These are phyloP conservation scores for Promerops cafer DNA, from an alignment of 2,113 vertebrate genomes.

Conservation along the genomic window DNA sequence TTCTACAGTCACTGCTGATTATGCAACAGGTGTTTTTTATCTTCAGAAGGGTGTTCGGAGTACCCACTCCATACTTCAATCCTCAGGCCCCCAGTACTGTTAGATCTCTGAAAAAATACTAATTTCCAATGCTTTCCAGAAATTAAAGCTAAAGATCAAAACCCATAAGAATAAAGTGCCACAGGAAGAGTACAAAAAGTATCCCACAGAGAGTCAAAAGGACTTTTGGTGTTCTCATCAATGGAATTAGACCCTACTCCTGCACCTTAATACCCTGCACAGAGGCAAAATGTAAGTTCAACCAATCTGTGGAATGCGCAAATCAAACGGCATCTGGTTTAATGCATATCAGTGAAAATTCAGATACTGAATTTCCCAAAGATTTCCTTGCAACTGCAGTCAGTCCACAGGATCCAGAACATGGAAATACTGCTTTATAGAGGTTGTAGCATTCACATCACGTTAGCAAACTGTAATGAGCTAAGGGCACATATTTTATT, in stretches of 20 bases:
- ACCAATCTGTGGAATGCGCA: neutral
- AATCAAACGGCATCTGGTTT: neutral
- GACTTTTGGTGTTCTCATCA: neutral
- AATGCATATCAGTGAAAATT: neutral
- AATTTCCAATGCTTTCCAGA: neutral
- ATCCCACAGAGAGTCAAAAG: neutral
- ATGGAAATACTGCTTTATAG: neutral
- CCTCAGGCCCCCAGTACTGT: neutral
- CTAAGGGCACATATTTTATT: neutral
- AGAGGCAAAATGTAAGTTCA: neutral
- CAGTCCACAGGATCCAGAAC: neutral
- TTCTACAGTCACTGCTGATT: neutral
- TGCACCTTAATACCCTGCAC: neutral
- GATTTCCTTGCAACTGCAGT: neutral
- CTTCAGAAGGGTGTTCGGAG: neutral
- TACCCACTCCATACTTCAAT: neutral
- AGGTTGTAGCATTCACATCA: neutral
- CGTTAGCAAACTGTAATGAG: neutral
- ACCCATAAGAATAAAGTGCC: accelerated
- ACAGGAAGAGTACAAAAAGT: neutral
- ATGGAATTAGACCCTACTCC: neutral
- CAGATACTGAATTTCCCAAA: neutral
- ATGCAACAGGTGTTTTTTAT: neutral
- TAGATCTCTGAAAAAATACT: neutral
- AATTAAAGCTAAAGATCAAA: neutral